Evolutionary conservation across 2,888 invertebrate species (phyloP), one percentile per base, ranked within the genome.

Genomic region (Theodoxus fluviatilis): DNA sequence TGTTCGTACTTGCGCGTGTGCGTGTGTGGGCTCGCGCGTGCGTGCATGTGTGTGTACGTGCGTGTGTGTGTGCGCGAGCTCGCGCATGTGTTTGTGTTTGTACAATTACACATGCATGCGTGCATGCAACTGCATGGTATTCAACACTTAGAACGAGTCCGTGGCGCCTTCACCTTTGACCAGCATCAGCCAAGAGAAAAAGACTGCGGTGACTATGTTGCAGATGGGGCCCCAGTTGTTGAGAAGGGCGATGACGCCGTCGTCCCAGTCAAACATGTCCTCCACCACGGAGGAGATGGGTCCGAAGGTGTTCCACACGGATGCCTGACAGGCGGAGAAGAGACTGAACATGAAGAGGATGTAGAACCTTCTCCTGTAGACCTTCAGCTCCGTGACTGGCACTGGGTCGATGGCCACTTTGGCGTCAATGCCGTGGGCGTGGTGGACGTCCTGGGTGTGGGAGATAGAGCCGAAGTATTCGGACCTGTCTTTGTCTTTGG

Each of bases 271-370:
- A 59, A 73, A 74, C 2, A 68, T 72, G 2, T 59, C 52, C 49
- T 72, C 70, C 15, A 57, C 63, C 1, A 73, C 55, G 1, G 69
- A 28, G 1, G 72, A 69, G 38, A 75, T 72, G 25, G 75, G 75
- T 25, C 72, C 73, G 43, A 61, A 75, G 0, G 71, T 67, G 64
- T 73, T 74, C 75, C 75, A 75, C n/a, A 74, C 68, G 2, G 35
- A 4, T 25, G 64, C 63, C 38, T 75, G 71, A 0, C 57, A 55
- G 22, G 67, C 43, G 15, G 66, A 35, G 31, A 72, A 67, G 25
- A 72, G 43, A 12, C 67, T 67, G 67, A 72, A 75, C 35, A 75
- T 6, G 25, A 69, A 12, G 47, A 75, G 38, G 57, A 75, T 67
- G 25, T 73, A 75, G 70, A 72, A 75, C 9, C 75, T 66, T 40